phyloP scores from a whole-genome alignment of 2,888 invertebrate species.

The Pasiphila rectangulata region DNA sequence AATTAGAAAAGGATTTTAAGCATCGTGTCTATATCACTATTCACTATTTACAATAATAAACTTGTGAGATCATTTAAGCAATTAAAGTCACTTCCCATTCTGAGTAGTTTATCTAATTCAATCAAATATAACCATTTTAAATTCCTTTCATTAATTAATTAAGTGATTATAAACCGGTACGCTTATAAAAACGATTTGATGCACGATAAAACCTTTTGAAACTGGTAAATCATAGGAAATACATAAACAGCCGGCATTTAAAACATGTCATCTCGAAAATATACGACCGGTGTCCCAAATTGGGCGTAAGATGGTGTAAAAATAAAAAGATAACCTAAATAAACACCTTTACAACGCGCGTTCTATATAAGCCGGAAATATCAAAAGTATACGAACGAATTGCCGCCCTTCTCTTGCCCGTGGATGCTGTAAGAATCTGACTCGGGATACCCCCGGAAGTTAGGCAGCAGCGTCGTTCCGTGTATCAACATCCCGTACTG shows the following conservation, averaged over 20 bases:
- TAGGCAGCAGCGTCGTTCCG: too few species aligned
- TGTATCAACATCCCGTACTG: too few species aligned
- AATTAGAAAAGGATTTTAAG: too few species aligned
- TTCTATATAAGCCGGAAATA: slow-evolving; percentile 41
- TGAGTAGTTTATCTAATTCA: slow-evolving; percentile 13
- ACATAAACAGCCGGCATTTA: slow-evolving; percentile 38
- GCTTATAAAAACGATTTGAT: slow-evolving; percentile 34
- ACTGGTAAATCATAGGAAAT: slow-evolving; percentile 41
- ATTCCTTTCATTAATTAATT: slow-evolving; percentile 29
- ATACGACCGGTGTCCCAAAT: slow-evolving; percentile 20
- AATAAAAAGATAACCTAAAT: slow-evolving; percentile 31
- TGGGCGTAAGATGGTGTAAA: slow-evolving; percentile 19
- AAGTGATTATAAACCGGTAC: slow-evolving; percentile 31
- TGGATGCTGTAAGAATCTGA: too few species aligned
- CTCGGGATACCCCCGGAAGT: too few species aligned
- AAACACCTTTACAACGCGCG: slow-evolving; percentile 38
- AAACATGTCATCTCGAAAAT: slow-evolving; percentile 33
- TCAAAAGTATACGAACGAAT: slow-evolving; percentile 39
- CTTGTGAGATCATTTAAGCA: neutral
- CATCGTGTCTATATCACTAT: too few species aligned
- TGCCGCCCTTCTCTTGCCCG: too few species aligned
- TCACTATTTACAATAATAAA: too few species aligned
- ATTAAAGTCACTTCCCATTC: slow-evolving; percentile 3
- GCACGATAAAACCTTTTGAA: slow-evolving; percentile 17
- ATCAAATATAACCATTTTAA: slow-evolving; percentile 10